phyloP scores from a whole-genome alignment of 1,140 invertebrate species.

The Camponotus vicinus region DNA sequence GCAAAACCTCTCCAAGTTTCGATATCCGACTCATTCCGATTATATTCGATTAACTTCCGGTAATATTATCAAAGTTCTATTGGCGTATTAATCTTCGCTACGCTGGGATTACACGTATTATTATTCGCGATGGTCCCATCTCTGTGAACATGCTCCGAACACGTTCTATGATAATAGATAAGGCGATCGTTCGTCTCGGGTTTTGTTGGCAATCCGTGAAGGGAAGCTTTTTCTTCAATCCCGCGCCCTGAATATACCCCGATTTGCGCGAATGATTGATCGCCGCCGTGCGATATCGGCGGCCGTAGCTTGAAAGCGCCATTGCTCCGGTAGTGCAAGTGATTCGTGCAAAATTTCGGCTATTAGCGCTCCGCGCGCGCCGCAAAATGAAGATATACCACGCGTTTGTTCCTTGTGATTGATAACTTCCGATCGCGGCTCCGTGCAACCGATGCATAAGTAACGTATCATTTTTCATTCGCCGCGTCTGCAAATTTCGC shows the following conservation, averaged over 20 bases:
- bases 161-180: slow-evolving; percentile 31
- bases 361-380: slow-evolving; percentile 19
- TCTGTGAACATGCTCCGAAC: slow-evolving; percentile 40
- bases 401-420: slow-evolving; percentile 61
- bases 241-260: slow-evolving; percentile 35
- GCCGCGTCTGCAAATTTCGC: slow-evolving; percentile 33
- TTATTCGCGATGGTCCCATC: slow-evolving; percentile 36
- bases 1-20: neutral
- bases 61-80: slow-evolving; percentile 28
- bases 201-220: slow-evolving; percentile 36
- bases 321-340: slow-evolving; percentile 37
- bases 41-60: slow-evolving; percentile 32
- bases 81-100: slow-evolving; percentile 44
- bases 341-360: slow-evolving; percentile 57
- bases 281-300: slow-evolving; percentile 33
- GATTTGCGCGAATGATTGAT: slow-evolving; percentile 53
- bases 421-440: slow-evolving; percentile 42
- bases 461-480: slow-evolving; percentile 65
- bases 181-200: slow-evolving; percentile 47
- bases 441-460: slow-evolving; percentile 44
- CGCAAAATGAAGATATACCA: slow-evolving; percentile 53
- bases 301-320: slow-evolving; percentile 42
- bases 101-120: slow-evolving; percentile 47
- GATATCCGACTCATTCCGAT: neutral
- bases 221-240: slow-evolving; percentile 51